phyloP scores from a whole-genome alignment of 2,797 vertebrate species.

The Bucorvus abyssinicus region DNA sequence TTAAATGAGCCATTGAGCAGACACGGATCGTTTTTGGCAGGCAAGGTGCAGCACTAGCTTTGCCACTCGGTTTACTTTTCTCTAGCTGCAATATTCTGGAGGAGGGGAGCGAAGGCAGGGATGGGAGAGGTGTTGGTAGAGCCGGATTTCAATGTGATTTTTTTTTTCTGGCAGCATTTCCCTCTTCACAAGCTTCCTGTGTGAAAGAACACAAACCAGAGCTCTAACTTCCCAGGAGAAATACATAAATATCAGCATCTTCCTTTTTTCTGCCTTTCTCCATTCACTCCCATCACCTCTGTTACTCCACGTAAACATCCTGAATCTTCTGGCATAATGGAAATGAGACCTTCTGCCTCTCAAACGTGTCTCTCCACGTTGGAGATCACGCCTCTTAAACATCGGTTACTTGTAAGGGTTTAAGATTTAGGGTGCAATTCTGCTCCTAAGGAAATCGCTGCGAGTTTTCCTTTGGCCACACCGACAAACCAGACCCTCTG shows the following conservation, averaged over 20 bases:
- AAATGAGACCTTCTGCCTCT: neutral
- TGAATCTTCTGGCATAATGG: neutral
- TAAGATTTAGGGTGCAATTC: neutral
- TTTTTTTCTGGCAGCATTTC: neutral
- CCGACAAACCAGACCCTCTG: neutral
- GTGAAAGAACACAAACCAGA: neutral
- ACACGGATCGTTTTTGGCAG: neutral
- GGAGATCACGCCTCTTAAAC: neutral
- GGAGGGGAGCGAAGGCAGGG: neutral
- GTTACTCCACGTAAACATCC: neutral
- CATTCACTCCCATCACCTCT: neutral
- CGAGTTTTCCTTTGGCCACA: neutral
- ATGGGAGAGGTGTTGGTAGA: neutral
- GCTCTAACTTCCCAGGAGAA: neutral
- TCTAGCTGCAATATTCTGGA: neutral
- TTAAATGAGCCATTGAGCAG: neutral
- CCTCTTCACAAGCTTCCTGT: neutral
- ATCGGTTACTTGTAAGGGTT: neutral
- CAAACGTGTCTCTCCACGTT: neutral
- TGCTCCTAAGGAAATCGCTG: neutral
- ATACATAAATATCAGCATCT: neutral
- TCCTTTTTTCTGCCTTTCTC: rapidly evolving
- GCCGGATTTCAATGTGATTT: neutral
- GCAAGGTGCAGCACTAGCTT: neutral
- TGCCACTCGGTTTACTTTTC: neutral